Evolutionary conservation across 2,113 vertebrate species (phyloP).

Genomic region (Perca fluviatilis): DNA sequence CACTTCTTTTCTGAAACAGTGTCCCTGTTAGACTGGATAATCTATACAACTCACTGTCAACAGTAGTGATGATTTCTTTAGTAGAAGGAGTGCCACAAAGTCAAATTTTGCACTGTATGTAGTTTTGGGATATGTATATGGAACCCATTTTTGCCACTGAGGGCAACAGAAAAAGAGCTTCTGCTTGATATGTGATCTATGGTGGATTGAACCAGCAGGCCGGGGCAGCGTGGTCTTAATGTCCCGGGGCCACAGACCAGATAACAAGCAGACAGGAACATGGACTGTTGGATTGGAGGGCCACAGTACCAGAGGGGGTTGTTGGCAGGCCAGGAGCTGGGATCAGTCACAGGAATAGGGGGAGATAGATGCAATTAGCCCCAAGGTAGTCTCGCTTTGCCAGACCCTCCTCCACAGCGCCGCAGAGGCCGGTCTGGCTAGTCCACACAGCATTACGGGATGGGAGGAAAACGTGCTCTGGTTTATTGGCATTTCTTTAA

Average conservation of each 20-base stretch:
- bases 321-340: neutral
- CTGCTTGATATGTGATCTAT: neutral
- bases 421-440: too few relatives aligned
- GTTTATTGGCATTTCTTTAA: too few relatives aligned
- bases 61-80: neutral
- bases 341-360: constrained; percentile 12
- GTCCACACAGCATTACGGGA: too few relatives aligned
- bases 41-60: neutral
- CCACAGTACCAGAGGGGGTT: constrained; percentile 24
- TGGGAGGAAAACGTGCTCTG: too few relatives aligned
- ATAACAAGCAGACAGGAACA: constrained; percentile 24
- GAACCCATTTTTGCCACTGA: neutral
- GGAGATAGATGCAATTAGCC: constrained; percentile 20
- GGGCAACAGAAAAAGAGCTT: neutral
- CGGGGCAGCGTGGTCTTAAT: neutral
- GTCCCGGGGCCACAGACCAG: constrained; percentile 32
- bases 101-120: neutral
- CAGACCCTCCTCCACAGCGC: too few relatives aligned
- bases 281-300: constrained; percentile 58
- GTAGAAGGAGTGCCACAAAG: neutral
- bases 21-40: neutral
- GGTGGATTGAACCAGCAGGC: constrained; percentile 19
- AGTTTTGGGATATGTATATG: neutral
- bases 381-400: neutral
- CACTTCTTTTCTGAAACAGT: neutral